These are phyloP conservation scores for Psylliodes chrysocephalus DNA, from an alignment of 2,888 invertebrate genomes.

Conservation along the genomic window DNA sequence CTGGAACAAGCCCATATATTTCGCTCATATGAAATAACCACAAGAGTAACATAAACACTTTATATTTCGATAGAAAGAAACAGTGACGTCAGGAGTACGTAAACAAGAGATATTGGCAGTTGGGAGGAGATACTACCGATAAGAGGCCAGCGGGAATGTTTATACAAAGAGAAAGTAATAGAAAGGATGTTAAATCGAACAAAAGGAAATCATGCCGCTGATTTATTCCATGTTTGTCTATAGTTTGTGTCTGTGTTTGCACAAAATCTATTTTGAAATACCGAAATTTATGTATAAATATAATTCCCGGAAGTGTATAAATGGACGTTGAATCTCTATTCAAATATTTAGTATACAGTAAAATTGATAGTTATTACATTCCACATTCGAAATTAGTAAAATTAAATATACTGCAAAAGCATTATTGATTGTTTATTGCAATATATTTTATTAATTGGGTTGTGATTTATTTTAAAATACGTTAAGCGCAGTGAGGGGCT, in stretches of 20 bases:
- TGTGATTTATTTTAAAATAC: too few relatives aligned
- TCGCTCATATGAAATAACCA: not conserved
- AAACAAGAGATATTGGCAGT: constrained; percentile 15
- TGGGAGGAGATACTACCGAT: constrained; percentile 3
- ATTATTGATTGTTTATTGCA: too few relatives aligned
- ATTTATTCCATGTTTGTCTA: constrained; percentile 9
- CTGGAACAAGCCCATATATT: not conserved
- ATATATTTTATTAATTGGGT: too few relatives aligned
- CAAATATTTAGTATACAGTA: too few relatives aligned
- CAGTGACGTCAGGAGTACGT: constrained; percentile 11
- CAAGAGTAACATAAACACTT: constrained; percentile 11
- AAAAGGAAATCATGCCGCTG: constrained; percentile 1
- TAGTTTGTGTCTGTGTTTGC: not conserved
- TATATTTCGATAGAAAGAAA: not conserved
- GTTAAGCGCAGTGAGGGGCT: too few relatives aligned
- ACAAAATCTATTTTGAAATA: not conserved
- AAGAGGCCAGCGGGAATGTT: constrained; percentile 10
- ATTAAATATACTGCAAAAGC: too few relatives aligned
- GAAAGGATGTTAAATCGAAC: constrained; percentile 13
- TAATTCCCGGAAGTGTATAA: too few relatives aligned
- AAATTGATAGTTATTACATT: too few relatives aligned
- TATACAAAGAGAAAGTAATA: constrained; percentile 7
- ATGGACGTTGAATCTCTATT: too few relatives aligned
- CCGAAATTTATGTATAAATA: not conserved
- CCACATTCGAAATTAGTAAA: too few relatives aligned